Percentiles rank a stretch among this genome's conserved stretches.
phyloP scores from a whole-genome alignment of 2,888 invertebrate genomes.

The Latheticus oryzae region DNA sequence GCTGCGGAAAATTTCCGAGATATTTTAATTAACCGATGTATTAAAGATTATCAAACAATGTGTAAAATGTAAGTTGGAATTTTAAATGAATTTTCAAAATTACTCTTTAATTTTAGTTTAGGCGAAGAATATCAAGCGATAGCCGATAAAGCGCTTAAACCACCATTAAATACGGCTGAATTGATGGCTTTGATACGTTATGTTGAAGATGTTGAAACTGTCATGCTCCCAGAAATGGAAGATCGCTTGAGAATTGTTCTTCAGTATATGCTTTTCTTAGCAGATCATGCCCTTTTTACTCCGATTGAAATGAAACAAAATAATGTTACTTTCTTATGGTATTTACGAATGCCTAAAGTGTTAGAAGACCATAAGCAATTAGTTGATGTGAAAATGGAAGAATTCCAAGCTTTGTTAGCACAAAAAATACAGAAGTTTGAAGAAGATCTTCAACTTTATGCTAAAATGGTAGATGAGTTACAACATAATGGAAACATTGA shows the following conservation, averaged over 20 bases:
- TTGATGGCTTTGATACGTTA: slow-evolving; percentile 86
- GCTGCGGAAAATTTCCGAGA: slow-evolving; percentile 78
- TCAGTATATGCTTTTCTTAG: slow-evolving; percentile 83
- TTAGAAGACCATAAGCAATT: slow-evolving; percentile 86
- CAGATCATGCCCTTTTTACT: slow-evolving; percentile 83
- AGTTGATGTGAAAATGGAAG: slow-evolving; percentile 82
- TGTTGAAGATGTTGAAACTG: slow-evolving; percentile 79
- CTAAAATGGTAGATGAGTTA: slow-evolving; percentile 84
- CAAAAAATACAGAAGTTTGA: slow-evolving; percentile 84
- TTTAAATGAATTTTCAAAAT: not conserved
- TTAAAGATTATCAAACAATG: slow-evolving; percentile 81
- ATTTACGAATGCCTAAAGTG: slow-evolving; percentile 81
- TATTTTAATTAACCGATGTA: slow-evolving; percentile 79
- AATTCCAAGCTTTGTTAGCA: slow-evolving; percentile 86
- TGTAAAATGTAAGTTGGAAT: slow-evolving; percentile 74
- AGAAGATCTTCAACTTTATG: slow-evolving; percentile 84
- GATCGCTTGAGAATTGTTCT: slow-evolving; percentile 75
- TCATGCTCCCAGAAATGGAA: slow-evolving; percentile 79
- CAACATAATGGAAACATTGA: slow-evolving; percentile 89
- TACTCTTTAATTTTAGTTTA: slow-evolving; percentile 69
- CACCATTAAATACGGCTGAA: slow-evolving; percentile 86
- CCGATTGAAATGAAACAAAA: slow-evolving; percentile 90
- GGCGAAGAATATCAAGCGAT: slow-evolving; percentile 87
- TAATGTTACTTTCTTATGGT: slow-evolving; percentile 90
- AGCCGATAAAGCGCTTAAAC: slow-evolving; percentile 79